phyloP scores from a whole-genome alignment of 2,113 vertebrate genomes.

The Prochilodus magdalenae region DNA sequence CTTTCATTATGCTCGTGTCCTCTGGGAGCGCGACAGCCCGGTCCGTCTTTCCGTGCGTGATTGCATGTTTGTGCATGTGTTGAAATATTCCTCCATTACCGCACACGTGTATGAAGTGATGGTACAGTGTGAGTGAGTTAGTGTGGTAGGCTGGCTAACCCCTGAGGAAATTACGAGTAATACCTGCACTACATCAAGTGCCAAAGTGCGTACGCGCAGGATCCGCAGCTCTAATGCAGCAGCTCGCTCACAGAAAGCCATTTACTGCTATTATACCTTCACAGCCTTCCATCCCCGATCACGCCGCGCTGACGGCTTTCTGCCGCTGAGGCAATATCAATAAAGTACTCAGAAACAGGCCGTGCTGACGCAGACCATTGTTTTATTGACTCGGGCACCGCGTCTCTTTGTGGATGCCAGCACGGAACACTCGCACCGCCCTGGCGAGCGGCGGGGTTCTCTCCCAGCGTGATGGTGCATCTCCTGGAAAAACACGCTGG shows the following conservation, averaged over 20 bases:
- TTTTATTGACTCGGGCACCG: neutral
- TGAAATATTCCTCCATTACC: slow-evolving; percentile 23
- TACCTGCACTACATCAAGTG: slow-evolving; percentile 26
- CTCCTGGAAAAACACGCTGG: neutral
- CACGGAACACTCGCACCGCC: neutral
- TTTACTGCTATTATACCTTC: neutral
- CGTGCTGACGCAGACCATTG: neutral
- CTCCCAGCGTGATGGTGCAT: neutral
- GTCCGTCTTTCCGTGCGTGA: neutral
- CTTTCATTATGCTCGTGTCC: slow-evolving; percentile 17
- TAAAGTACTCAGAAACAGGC: neutral
- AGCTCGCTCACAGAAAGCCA: slow-evolving; percentile 5
- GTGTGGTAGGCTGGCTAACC: slow-evolving; percentile 19
- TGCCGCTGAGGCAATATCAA: neutral
- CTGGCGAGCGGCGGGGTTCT: neutral
- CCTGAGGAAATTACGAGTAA: slow-evolving; percentile 25
- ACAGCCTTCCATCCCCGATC: neutral
- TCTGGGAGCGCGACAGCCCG: neutral
- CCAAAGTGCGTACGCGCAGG: neutral
- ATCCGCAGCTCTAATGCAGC: slow-evolving; percentile 14
- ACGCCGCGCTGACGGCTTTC: neutral
- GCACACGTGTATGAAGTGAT: slow-evolving; percentile 12
- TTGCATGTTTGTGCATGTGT: neutral
- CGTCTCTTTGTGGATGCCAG: neutral
- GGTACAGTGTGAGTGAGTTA: slow-evolving; percentile 7